These are phyloP conservation scores for Scophthalmus maximus DNA, from an alignment of 2,113 vertebrate species.

Conservation along the genomic window DNA sequence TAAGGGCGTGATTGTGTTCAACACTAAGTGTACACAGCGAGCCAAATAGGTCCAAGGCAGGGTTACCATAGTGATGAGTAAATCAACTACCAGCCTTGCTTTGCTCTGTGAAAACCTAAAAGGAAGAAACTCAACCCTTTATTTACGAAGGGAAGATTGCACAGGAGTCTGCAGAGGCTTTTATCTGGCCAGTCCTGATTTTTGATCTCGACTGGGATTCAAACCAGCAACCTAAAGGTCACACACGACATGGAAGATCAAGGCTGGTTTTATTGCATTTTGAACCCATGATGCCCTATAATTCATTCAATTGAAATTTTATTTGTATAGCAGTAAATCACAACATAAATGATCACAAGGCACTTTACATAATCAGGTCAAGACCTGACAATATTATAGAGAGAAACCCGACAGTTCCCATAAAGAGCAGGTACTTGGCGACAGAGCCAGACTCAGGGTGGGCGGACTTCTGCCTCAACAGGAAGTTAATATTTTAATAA, in stretches of 20 bases:
- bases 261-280: too few species aligned
- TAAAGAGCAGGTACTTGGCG: background rate
- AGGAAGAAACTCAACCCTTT: background rate
- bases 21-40: background rate
- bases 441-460: too few species aligned
- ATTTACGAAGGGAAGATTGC: background rate
- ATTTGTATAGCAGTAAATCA: too few species aligned
- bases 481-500: background rate
- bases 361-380: background rate
- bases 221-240: background rate
- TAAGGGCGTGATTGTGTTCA: background rate
- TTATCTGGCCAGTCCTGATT: background rate
- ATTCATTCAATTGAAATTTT: too few species aligned
- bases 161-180: background rate
- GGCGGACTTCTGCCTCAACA: too few species aligned
- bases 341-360: too few species aligned
- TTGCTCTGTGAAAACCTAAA: constrained; percentile 22
- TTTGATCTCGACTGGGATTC: background rate
- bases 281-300: too few species aligned
- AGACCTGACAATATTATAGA: background rate
- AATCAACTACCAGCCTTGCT: constrained; percentile 67
- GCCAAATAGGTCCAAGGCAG: constrained; percentile 18
- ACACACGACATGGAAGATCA: too few species aligned
- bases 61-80: constrained; percentile 71
- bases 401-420: background rate